Evolutionary conservation across 2,888 invertebrate genomes (phyloP).

Genomic region (Parascotia fuliginaria): DNA sequence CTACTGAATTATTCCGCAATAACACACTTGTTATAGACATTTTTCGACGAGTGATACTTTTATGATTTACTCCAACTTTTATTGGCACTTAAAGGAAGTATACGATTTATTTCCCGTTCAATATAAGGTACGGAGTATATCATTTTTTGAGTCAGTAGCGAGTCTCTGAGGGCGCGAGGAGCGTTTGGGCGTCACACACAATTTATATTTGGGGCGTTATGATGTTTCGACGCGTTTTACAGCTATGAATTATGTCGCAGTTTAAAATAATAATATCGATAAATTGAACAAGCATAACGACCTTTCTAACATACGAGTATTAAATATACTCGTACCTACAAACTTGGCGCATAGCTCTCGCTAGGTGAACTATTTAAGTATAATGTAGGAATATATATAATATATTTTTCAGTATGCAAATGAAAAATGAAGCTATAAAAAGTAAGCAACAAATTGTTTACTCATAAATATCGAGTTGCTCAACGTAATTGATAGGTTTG

Average conservation of each 20-base stretch:
- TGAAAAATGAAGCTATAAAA: background rate
- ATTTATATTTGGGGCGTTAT: slow-evolving; percentile 59
- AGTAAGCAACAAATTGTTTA: too few species aligned
- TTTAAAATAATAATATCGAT: slow-evolving; percentile 40
- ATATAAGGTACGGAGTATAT: slow-evolving; percentile 82
- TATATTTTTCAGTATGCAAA: background rate
- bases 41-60: slow-evolving; percentile 84
- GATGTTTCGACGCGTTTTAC: slow-evolving; percentile 46
- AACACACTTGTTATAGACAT: slow-evolving; percentile 86
- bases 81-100: slow-evolving; percentile 86
- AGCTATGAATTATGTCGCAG: slow-evolving; percentile 36
- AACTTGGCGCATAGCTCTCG: background rate
- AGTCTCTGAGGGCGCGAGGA: slow-evolving; percentile 67
- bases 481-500: background rate
- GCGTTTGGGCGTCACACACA: slow-evolving; percentile 70
- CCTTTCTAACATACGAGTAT: slow-evolving; percentile 11
- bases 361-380: too few species aligned
- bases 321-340: background rate
- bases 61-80: slow-evolving; percentile 86
- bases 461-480: background rate
- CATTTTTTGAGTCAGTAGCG: slow-evolving; percentile 77
- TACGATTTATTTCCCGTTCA: slow-evolving; percentile 84
- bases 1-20: slow-evolving; percentile 85
- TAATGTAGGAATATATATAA: too few species aligned
- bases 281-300: slow-evolving; percentile 12